Evolutionary conservation across 2,888 invertebrate genomes (phyloP), one percentile per base, ranked within the genome.

Genomic region (Euzophera pinguis): DNA sequence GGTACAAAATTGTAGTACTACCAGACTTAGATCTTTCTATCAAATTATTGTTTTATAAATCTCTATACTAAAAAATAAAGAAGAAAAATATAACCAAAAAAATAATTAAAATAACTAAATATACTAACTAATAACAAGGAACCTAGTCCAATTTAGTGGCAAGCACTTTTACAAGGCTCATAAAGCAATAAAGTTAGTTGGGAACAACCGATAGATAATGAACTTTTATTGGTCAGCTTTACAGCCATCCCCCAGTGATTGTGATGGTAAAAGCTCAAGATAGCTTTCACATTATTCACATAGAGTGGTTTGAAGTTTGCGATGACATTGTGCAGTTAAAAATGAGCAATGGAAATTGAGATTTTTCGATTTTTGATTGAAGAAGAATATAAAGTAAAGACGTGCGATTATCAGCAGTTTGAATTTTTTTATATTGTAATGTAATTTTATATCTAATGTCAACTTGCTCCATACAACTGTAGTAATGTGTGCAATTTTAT

Each of bases 151-250:
- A 45, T 34, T 32, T 32, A 14, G 14, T 6, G 10, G 32, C 45
- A 32, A 72, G 68, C 68, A 70, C 77, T 88, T 87, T 83, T 88
- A 74, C 78, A 75, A 73, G 57, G 61, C 75, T 81, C 78, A 71
- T 89, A 87, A 90, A 88, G 78, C 77, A 78, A 89, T 90, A 89
- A 87, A 85, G 83, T 84, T 79, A 80, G 86, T 87, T 87, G 80
- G 85, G 75, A 86, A 86, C 87, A 82, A 85, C 82, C 87, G 74
- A 89, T 86, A 83, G 84, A 85, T 89, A 89, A 90, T 90, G 88
- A 84, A 87, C 78, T 89, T 91, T 91, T 90, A 91, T 90, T 90
- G 91, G 91, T 90, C 91, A 90, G 82, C 82, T 88, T 88, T 89
- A 89, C 81, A 78, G 65, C 74, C 64, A 73, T 81, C 90, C 87